These are phyloP conservation scores for Bellardia bayeri DNA, from an alignment of 2,888 invertebrate genomes.

Conservation along the genomic window DNA sequence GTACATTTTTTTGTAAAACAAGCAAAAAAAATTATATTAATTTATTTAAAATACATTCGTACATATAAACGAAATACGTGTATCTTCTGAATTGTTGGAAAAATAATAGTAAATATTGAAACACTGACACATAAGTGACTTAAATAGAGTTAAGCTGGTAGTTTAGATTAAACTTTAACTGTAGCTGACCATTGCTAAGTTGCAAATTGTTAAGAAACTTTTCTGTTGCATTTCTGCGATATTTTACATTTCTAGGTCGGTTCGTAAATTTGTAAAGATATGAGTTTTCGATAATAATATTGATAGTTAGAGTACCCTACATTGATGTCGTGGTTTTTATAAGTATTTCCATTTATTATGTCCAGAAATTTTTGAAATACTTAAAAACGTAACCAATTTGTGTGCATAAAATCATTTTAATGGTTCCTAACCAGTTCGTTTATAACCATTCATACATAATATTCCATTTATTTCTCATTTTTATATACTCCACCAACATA, in stretches of 20 bases:
- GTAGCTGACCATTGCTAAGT: constrained; percentile 40
- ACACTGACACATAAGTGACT: neutral
- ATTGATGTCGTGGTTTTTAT: neutral
- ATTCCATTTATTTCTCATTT: neutral
- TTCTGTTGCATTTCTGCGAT: neutral
- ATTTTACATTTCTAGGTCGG: constrained; percentile 26
- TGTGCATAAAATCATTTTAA: neutral
- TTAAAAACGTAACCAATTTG: neutral
- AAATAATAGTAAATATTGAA: neutral
- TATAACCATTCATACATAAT: neutral
- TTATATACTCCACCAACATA: too few species aligned
- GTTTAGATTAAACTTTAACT: constrained; percentile 6
- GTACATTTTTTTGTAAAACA: neutral
- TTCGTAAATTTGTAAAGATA: neutral
- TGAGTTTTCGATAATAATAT: neutral
- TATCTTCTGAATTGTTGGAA: constrained; percentile 9
- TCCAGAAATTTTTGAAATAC: too few species aligned
- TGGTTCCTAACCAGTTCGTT: neutral
- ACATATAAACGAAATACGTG: neutral
- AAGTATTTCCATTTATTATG: too few species aligned
- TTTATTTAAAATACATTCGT: neutral
- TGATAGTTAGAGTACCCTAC: neutral
- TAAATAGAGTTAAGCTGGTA: neutral
- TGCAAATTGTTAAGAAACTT: constrained; percentile 9
- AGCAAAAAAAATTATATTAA: neutral